Percentiles rank a stretch among this genome's conserved stretches.
These are phyloP conservation scores for Drosophila pectinifera DNA, from an alignment of 1,140 invertebrate species.

Conservation along the genomic window DNA sequence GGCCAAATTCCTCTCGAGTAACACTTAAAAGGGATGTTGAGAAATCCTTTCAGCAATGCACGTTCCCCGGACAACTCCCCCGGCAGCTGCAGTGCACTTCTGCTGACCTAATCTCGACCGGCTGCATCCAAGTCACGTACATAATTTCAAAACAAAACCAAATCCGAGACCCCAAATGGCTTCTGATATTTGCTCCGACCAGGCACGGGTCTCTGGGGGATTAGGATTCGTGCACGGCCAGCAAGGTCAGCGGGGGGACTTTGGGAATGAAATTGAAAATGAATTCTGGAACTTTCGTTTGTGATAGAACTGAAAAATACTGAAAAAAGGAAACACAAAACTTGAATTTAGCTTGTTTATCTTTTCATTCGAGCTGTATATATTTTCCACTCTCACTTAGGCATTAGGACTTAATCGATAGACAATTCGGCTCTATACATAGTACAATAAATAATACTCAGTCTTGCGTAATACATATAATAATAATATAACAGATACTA, in stretches of 20 bases:
- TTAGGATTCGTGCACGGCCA: slow-evolving; percentile 9
- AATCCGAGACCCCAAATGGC: slow-evolving; percentile 35
- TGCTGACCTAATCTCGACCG: slow-evolving; percentile 53
- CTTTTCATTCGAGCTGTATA: slow-evolving; percentile 22
- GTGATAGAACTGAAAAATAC: slow-evolving; percentile 20
- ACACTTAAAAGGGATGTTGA: slow-evolving; percentile 32
- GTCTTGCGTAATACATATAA: slow-evolving; percentile 73
- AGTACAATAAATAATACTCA: slow-evolving; percentile 79
- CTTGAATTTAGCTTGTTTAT: slow-evolving; percentile 23
- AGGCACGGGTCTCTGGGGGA: slow-evolving; percentile 16
- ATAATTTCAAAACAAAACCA: slow-evolving; percentile 47
- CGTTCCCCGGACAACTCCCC: slow-evolving; percentile 27
- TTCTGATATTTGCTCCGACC: slow-evolving; percentile 39
- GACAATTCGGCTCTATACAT: slow-evolving; percentile 64
- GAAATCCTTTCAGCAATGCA: slow-evolving; percentile 49
- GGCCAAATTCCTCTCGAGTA: slow-evolving; percentile 12
- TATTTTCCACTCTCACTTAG: slow-evolving; percentile 48
- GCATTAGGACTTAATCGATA: slow-evolving; percentile 71
- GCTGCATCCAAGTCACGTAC: slow-evolving; percentile 52
- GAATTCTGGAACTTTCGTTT: background rate
- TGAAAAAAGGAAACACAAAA: slow-evolving; percentile 25
- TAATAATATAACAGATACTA: slow-evolving; percentile 75
- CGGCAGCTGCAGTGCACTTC: slow-evolving; percentile 28
- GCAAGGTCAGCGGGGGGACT: slow-evolving; percentile 13
- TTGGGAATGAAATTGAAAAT: slow-evolving; percentile 3